Percentiles rank a stretch among this genome's conserved stretches.
phyloP scores from a whole-genome alignment of 2,888 invertebrate genomes.

The Nezara viridula region DNA sequence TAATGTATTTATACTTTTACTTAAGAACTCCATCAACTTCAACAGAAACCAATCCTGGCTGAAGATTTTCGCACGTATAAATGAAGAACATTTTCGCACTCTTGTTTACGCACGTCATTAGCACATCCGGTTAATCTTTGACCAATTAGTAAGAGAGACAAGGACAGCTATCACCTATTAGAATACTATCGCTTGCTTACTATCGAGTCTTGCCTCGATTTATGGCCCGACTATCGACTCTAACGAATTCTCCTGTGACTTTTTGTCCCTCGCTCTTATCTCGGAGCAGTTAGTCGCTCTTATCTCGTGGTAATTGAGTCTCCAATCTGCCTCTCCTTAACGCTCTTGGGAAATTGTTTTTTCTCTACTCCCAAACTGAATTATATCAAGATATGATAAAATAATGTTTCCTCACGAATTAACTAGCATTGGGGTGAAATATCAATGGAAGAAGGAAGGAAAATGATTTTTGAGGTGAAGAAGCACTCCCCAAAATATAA shows the following conservation, averaged over 20 bases:
- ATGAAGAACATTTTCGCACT: neutral
- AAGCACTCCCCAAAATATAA: too few relatives aligned
- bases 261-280: neutral
- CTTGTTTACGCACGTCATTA: constrained; percentile 25
- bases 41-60: neutral
- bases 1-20: too few relatives aligned
- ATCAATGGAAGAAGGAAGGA: too few relatives aligned
- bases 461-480: too few relatives aligned
- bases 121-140: constrained; percentile 7
- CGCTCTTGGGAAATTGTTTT: neutral
- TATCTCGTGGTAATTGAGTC: neutral
- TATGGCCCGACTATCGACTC: neutral
- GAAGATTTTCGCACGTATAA: neutral
- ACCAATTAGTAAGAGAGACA: neutral
- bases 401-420: neutral
- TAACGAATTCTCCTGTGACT: neutral
- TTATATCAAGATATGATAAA: neutral
- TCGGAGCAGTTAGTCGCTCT: neutral
- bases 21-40: neutral
- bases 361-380: constrained; percentile 1
- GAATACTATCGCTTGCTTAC: too few relatives aligned
- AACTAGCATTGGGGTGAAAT: too few relatives aligned
- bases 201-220: neutral
- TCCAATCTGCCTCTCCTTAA: neutral
- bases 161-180: neutral